phyloP scores from a whole-genome alignment of 2,113 vertebrate genomes.

The Menidia beryllina region DNA sequence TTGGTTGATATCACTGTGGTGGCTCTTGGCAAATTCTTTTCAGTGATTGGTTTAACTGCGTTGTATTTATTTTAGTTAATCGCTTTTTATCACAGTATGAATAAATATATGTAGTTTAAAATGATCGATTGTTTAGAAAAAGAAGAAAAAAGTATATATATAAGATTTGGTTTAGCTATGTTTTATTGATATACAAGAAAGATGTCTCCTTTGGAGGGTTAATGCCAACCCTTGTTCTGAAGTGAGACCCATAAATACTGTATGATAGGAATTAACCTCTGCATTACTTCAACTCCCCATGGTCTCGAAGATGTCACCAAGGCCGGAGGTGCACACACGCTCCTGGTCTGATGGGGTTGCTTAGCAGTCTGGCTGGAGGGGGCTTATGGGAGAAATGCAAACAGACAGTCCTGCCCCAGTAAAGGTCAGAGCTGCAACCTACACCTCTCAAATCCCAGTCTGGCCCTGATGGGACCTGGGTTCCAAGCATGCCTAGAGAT shows the following conservation, averaged over 20 bases:
- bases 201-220: conserved; percentile 81
- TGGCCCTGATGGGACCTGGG: conserved; percentile 63
- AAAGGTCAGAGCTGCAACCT: conserved; percentile 83
- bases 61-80: conserved; percentile 14
- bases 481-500: conserved; percentile 72
- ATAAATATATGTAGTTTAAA: neutral
- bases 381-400: conserved; percentile 79
- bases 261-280: conserved; percentile 82
- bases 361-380: conserved; percentile 76
- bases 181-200: conserved; percentile 83
- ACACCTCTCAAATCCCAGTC: conserved; percentile 76
- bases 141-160: neutral
- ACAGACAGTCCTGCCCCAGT: conserved; percentile 79
- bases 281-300: conserved; percentile 70
- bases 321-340: conserved; percentile 72
- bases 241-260: conserved; percentile 80
- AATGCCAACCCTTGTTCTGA: conserved; percentile 82
- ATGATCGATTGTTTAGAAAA: neutral
- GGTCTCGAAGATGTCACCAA: conserved; percentile 74
- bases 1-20: conserved; percentile 64
- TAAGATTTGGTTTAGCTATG: conserved; percentile 56
- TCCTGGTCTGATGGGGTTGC: conserved; percentile 78
- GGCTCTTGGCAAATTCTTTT: conserved; percentile 40
- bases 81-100: neutral
- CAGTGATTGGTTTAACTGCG: conserved; percentile 13